phyloP scores from a whole-genome alignment of 1,140 invertebrate species.

The Meloidogyne floridensis region DNA sequence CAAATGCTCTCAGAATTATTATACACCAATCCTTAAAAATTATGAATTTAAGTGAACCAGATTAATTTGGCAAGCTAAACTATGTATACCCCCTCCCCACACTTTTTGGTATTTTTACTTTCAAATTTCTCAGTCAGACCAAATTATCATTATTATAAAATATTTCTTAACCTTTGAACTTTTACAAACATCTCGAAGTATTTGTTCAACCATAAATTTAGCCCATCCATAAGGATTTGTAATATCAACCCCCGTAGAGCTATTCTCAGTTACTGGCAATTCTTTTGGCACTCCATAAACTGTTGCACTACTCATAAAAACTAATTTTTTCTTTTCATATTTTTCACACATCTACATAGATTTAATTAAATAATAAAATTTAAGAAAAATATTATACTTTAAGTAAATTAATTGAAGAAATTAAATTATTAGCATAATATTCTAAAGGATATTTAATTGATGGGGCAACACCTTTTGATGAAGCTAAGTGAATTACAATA shows the following conservation, averaged over 20 bases:
- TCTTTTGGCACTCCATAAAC: constrained; percentile 6
- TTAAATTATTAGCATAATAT: constrained; percentile 10
- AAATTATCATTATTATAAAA: no score
- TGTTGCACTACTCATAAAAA: constrained; percentile 7
- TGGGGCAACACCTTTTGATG: not conserved
- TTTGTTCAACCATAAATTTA: constrained; percentile 9
- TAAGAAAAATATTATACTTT: not conserved
- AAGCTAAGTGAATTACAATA: constrained; percentile 9
- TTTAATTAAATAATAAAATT: not conserved
- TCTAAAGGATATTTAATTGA: constrained; percentile 4
- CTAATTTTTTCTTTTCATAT: constrained; percentile 4
- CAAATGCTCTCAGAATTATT: not conserved
- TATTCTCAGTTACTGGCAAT: not conserved
- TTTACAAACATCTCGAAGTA: not conserved
- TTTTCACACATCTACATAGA: not conserved
- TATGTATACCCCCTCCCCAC: no score
- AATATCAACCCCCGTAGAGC: constrained; percentile 2
- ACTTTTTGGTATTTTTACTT: no score
- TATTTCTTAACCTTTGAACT: not conserved
- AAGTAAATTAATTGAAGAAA: constrained; percentile 7
- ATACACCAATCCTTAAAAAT: not conserved
- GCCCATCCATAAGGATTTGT: not conserved
- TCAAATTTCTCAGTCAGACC: no score
- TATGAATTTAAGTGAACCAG: no score
- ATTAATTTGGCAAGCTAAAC: no score